These are phyloP conservation scores for Lepus europaeus DNA, from an alignment of 2,113 vertebrate species.

Conservation along the genomic window DNA sequence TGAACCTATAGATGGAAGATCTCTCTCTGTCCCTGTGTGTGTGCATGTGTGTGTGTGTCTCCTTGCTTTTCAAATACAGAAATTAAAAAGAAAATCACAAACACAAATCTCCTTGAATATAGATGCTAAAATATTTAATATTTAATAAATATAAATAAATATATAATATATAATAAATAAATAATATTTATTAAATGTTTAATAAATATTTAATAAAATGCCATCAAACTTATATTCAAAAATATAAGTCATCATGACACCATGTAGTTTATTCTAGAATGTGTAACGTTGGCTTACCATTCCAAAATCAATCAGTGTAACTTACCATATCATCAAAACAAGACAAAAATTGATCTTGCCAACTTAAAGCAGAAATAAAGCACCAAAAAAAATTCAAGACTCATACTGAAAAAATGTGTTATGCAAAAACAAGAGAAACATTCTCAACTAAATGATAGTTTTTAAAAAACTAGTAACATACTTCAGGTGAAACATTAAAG, in stretches of 20 bases:
- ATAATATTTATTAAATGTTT: no score
- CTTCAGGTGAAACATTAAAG: neutral
- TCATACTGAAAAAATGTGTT: neutral
- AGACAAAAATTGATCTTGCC: neutral
- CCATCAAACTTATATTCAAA: neutral
- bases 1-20: no score
- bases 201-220: neutral
- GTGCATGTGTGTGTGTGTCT: no score
- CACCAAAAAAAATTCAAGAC: neutral
- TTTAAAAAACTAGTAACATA: neutral
- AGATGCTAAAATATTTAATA: neutral
- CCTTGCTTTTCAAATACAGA: no score
- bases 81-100: neutral
- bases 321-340: neutral
- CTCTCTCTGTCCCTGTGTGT: no score
- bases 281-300: neutral
- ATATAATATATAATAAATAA: no score
- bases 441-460: neutral
- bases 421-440: neutral
- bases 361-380: neutral
- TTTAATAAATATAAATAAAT: no score
- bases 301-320: neutral
- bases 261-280: neutral
- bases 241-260: neutral
- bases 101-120: neutral